Conservation (phyloP, 1,140 invertebrate genomes). For the Metopolophium dirhodum region DNA sequence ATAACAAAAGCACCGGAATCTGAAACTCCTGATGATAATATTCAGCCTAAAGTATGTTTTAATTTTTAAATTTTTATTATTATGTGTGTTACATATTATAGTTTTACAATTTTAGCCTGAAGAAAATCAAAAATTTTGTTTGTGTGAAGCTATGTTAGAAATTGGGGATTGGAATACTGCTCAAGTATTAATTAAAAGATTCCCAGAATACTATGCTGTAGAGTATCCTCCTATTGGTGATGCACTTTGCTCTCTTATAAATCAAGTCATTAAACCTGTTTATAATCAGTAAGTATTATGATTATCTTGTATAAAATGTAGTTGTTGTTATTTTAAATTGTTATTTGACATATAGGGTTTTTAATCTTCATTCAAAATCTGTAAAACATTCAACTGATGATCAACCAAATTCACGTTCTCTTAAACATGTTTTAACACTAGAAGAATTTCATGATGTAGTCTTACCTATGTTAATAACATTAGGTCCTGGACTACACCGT, state of each 20-base stretch:
- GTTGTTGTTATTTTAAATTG: not conserved
- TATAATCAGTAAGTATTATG: conserved; percentile 75
- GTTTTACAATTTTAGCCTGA: conserved; percentile 67
- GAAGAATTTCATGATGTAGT: conserved; percentile 78
- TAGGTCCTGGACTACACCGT: conserved; percentile 87
- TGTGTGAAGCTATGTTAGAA: conserved; percentile 86
- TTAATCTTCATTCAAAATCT: conserved; percentile 74
- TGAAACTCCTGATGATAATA: conserved; percentile 78
- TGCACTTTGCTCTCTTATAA: conserved; percentile 81
- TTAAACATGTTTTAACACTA: conserved; percentile 70
- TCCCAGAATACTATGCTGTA: conserved; percentile 83
- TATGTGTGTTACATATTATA: conserved; percentile 49
- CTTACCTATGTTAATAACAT: conserved; percentile 83
- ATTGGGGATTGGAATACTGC: conserved; percentile 92
- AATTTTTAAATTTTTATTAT: conserved; percentile 21
- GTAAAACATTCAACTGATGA: conserved; percentile 68
- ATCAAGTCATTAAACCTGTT: conserved; percentile 85
- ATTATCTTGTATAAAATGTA: not conserved
- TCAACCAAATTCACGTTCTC: conserved; percentile 69
- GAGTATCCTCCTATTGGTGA: conserved; percentile 80
- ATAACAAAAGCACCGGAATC: conserved; percentile 79
- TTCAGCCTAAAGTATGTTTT: conserved; percentile 61
- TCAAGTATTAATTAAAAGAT: conserved; percentile 75
- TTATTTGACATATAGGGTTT: conserved; percentile 62
- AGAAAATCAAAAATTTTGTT: conserved; percentile 91